These are phyloP conservation scores for Troilus luridus DNA, from an alignment of 2,888 invertebrate species.

Conservation along the genomic window DNA sequence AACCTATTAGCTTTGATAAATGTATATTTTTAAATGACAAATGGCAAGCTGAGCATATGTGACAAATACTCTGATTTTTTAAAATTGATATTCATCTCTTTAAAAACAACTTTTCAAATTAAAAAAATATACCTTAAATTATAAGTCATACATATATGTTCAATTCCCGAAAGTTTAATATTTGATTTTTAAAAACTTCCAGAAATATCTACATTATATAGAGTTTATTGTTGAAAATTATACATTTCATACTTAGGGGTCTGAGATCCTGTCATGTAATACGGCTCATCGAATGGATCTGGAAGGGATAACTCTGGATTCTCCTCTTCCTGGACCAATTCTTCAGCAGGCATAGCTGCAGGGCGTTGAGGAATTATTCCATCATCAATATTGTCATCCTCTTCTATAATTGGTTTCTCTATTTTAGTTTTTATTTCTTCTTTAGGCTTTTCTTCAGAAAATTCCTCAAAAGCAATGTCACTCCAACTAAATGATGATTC, in stretches of 20 bases:
- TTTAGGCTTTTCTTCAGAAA: neutral
- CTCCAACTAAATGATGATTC: conserved; percentile 23
- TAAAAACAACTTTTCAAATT: too few relatives aligned
- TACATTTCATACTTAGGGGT: conserved; percentile 22
- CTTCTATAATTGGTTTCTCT: neutral
- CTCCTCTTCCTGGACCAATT: neutral
- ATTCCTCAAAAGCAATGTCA: neutral
- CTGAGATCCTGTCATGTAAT: conserved; percentile 47
- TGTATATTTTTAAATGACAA: too few relatives aligned
- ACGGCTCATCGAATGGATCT: conserved; percentile 48
- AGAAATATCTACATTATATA: neutral
- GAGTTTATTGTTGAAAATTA: neutral
- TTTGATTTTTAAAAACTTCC: neutral
- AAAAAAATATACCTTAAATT: too few relatives aligned
- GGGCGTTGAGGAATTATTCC: neutral
- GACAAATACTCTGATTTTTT: too few relatives aligned
- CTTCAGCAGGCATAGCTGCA: neutral
- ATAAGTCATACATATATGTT: too few relatives aligned
- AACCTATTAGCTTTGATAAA: too few relatives aligned
- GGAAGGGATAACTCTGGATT: neutral
- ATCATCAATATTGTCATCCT: neutral
- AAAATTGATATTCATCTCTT: too few relatives aligned
- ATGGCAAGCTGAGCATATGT: too few relatives aligned
- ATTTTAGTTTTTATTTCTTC: neutral
- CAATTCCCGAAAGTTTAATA: neutral